Evolutionary conservation across 2,113 vertebrate genomes (phyloP).

Genomic region (Psephotus haematonotus): DNA sequence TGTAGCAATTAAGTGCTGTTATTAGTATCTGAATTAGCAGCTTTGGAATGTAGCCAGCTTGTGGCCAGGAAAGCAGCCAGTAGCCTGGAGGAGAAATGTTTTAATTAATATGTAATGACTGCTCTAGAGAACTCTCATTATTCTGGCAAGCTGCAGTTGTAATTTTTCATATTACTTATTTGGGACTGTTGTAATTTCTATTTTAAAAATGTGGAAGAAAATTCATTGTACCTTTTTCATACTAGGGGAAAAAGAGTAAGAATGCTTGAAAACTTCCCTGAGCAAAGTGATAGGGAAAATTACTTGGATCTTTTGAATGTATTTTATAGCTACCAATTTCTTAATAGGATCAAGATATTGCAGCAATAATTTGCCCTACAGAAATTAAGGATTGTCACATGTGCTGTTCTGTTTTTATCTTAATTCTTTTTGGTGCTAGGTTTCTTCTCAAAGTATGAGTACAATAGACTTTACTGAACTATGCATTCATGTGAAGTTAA

Average conservation of each 20-base stretch:
- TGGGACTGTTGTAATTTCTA: background rate
- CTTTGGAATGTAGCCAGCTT: constrained; percentile 17
- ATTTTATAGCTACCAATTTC: background rate
- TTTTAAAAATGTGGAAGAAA: background rate
- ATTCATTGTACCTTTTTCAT: background rate
- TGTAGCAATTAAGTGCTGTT: constrained; percentile 35
- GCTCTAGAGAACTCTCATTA: background rate
- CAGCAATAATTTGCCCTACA: background rate
- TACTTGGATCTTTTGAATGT: background rate
- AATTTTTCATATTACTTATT: background rate
- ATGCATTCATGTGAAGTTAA: background rate
- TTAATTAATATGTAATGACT: constrained; percentile 39
- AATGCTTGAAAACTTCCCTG: background rate
- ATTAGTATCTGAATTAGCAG: constrained; percentile 16
- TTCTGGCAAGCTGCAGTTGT: background rate
- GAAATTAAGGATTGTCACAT: background rate
- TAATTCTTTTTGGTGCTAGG: background rate
- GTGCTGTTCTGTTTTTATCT: background rate
- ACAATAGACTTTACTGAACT: background rate
- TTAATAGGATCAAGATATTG: background rate
- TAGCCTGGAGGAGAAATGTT: constrained; percentile 13
- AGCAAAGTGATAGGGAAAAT: background rate
- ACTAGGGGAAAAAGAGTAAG: background rate
- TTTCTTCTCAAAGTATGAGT: background rate
- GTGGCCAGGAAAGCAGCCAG: constrained; percentile 49